Evolutionary conservation across 2,113 vertebrate genomes (phyloP).

Genomic region (Oxyura jamaicensis): DNA sequence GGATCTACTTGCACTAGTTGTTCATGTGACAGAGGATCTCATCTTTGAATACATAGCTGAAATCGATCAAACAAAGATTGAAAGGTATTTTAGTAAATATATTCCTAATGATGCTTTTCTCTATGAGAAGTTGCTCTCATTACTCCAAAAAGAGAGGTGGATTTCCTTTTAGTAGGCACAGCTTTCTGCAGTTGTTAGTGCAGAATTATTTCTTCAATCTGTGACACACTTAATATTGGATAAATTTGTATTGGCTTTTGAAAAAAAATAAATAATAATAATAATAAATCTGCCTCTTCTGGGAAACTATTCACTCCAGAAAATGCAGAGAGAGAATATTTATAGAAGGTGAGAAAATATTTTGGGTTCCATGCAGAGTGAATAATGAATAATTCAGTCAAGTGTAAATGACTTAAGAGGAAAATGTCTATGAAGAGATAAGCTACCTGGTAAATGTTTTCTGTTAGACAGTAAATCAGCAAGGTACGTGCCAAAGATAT

Average conservation of each 20-base stretch:
- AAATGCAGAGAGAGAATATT: constrained; percentile 9
- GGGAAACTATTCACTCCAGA: constrained; percentile 29
- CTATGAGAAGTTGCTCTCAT: not conserved
- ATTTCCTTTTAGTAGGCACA: not conserved
- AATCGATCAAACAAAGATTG: not conserved
- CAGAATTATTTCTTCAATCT: constrained; percentile 9
- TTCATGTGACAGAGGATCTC: not conserved
- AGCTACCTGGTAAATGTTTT: constrained; percentile 10
- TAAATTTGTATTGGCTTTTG: not conserved
- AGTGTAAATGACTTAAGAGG: constrained; percentile 23
- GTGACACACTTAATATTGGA: not conserved
- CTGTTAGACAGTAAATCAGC: not conserved
- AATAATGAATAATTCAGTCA: constrained; percentile 42
- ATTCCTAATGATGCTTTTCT: not conserved
- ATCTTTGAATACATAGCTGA: not conserved
- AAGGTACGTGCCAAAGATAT: not conserved
- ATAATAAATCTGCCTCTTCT: not conserved
- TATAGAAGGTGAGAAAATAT: constrained; percentile 60
- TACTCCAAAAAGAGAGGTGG: not conserved
- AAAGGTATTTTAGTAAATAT: not conserved
- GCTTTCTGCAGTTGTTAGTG: not conserved
- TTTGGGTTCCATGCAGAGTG: constrained; percentile 21
- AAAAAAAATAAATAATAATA: not conserved
- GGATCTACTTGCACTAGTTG: not conserved
- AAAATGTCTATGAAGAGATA: constrained; percentile 27